These are phyloP conservation scores for Scaptomyza montana DNA, from an alignment of 1,140 invertebrate genomes.

Conservation along the genomic window DNA sequence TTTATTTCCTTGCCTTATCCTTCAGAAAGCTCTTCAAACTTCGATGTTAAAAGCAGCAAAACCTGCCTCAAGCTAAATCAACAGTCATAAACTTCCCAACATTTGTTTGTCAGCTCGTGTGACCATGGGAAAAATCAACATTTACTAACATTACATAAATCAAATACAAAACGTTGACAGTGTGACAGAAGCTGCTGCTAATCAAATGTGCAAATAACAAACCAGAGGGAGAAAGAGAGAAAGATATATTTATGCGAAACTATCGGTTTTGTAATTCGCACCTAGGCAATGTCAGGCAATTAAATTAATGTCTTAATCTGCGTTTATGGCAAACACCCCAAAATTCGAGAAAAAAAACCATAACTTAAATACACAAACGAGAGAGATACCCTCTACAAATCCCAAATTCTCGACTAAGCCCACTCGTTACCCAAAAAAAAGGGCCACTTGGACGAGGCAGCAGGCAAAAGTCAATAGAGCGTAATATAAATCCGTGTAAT, in stretches of 20 bases:
- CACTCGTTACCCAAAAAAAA: slow-evolving; percentile 43
- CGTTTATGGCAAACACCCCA: slow-evolving; percentile 79
- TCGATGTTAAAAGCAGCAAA: slow-evolving; percentile 2
- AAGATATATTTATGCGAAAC: slow-evolving; percentile 11
- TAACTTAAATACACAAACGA: background rate
- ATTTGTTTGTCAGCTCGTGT: slow-evolving; percentile 18
- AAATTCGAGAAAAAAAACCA: slow-evolving; percentile 31
- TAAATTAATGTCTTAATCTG: slow-evolving; percentile 83
- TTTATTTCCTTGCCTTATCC: background rate
- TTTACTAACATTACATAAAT: slow-evolving; percentile 61
- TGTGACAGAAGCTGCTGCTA: slow-evolving; percentile 34
- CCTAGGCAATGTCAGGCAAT: slow-evolving; percentile 63
- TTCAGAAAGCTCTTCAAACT: background rate
- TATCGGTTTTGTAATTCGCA: slow-evolving; percentile 31
- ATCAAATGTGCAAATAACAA: slow-evolving; percentile 65
- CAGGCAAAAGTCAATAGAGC: slow-evolving; percentile 80
- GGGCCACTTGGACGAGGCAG: slow-evolving; percentile 66
- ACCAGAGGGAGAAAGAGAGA: background rate
- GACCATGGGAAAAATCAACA: slow-evolving; percentile 70
- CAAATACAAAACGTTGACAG: slow-evolving; percentile 30
- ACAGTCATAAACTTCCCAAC: slow-evolving; percentile 38
- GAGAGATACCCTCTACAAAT: slow-evolving; percentile 29
- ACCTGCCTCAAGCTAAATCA: slow-evolving; percentile 54
- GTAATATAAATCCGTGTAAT: slow-evolving; percentile 82
- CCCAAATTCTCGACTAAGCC: slow-evolving; percentile 47